Conservation (phyloP, 2,888 invertebrate genomes). For the Caradrina kadenii region DNA sequence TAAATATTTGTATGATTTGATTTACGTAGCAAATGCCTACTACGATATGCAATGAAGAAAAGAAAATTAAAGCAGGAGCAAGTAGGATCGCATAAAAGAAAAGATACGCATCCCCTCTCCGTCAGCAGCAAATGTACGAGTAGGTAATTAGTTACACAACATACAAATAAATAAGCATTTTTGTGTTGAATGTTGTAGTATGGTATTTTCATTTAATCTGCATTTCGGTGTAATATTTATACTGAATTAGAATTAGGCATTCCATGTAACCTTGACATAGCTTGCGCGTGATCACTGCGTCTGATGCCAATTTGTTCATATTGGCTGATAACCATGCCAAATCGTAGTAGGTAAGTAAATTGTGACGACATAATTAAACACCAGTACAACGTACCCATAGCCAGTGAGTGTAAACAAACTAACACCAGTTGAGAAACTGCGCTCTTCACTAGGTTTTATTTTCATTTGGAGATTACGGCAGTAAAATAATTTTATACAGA, state of each 20-base stretch:
- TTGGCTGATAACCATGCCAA: conserved; percentile 72
- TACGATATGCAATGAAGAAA: conserved; percentile 2
- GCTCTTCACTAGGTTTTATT: conserved; percentile 21
- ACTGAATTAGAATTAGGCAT: conserved; percentile 45
- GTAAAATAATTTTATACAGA: conserved; percentile 36
- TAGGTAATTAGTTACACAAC: too few species aligned
- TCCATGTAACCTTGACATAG: conserved; percentile 67
- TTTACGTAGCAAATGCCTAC: not conserved
- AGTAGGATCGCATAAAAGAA: not conserved
- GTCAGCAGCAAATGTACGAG: not conserved
- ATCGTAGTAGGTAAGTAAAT: conserved; percentile 62
- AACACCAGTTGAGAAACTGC: conserved; percentile 24
- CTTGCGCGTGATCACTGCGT: conserved; percentile 62
- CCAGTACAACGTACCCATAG: conserved; percentile 18
- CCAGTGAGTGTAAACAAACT: conserved; percentile 15
- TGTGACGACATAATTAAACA: conserved; percentile 64
- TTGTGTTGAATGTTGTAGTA: not conserved
- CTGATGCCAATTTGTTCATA: conserved; percentile 71
- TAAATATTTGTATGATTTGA: conserved; percentile 7
- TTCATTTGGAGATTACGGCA: conserved; percentile 34
- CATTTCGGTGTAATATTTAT: conserved; percentile 19
- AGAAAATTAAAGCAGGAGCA: not conserved
- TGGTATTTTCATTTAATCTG: conserved; percentile 6
- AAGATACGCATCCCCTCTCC: not conserved
- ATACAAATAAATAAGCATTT: not conserved